phyloP scores from a whole-genome alignment of 2,797 vertebrate species.

The Phrynocephalus forsythii region DNA sequence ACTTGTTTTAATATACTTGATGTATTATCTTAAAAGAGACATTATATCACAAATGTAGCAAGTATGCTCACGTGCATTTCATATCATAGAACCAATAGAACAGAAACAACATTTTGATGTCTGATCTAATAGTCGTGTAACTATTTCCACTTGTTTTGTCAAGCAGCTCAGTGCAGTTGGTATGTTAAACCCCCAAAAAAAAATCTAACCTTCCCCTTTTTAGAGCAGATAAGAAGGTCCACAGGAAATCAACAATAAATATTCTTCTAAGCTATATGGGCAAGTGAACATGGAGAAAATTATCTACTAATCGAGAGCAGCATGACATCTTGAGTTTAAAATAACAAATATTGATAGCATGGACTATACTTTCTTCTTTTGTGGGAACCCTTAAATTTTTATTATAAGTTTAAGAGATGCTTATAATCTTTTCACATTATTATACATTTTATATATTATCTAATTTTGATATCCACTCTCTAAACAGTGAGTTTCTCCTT shows the following conservation, averaged over 20 bases:
- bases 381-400: neutral
- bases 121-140: conserved; percentile 61
- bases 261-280: neutral
- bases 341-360: neutral
- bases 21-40: neutral
- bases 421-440: neutral
- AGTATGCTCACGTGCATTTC: neutral
- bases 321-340: neutral
- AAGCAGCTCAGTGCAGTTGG: conserved; percentile 38
- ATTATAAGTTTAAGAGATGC: neutral
- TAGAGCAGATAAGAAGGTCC: conserved; percentile 28
- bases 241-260: conserved; percentile 3
- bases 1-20: neutral
- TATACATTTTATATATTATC: neutral
- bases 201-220: conserved; percentile 30
- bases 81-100: neutral
- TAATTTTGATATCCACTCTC: neutral
- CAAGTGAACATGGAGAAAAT: neutral
- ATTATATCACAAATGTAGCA: neutral
- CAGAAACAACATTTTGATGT: conserved; percentile 1
- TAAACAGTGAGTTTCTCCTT: neutral
- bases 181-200: conserved; percentile 1
- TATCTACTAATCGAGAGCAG: neutral
- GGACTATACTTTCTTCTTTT: neutral
- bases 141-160: conserved; percentile 57